A percentile compares a stretch with the other conserved stretches of the same genome.
phyloP scores from a whole-genome alignment of 1,140 invertebrate species.

The Anthonomus grandis region DNA sequence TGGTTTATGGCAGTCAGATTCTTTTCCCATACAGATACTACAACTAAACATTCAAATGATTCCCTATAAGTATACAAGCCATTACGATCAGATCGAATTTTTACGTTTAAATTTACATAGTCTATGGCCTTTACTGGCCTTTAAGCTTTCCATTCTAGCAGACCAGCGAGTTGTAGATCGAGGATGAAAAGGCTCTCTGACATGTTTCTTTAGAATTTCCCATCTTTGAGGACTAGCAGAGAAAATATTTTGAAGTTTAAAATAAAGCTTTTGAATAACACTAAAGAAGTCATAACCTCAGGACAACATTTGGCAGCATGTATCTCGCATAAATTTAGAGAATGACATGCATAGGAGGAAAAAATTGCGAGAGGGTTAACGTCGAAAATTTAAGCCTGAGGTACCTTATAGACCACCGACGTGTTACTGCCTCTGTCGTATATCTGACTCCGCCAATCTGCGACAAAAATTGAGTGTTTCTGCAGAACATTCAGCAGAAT shows the following conservation, averaged over 20 bases:
- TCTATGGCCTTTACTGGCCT: background rate
- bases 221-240: too few relatives aligned
- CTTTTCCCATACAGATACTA: background rate
- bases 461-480: too few relatives aligned
- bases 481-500: too few relatives aligned
- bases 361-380: too few relatives aligned
- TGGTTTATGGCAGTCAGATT: background rate
- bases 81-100: background rate
- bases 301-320: background rate
- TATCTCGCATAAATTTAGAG: background rate
- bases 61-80: background rate
- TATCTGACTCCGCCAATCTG: too few relatives aligned
- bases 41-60: constrained; percentile 1
- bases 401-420: too few relatives aligned
- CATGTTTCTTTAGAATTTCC: background rate
- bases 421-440: too few relatives aligned
- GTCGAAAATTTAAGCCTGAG: too few relatives aligned
- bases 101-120: background rate
- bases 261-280: constrained; percentile 1
- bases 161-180: too few relatives aligned
- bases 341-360: too few relatives aligned
- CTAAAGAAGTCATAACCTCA: background rate
- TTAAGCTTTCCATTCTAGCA: too few relatives aligned
- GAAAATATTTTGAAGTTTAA: background rate
- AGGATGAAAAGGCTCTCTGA: background rate